Evolutionary conservation across 2,113 vertebrate species (phyloP), one percentile per base, ranked within the genome.

Genomic region (Brachirus orientalis): DNA sequence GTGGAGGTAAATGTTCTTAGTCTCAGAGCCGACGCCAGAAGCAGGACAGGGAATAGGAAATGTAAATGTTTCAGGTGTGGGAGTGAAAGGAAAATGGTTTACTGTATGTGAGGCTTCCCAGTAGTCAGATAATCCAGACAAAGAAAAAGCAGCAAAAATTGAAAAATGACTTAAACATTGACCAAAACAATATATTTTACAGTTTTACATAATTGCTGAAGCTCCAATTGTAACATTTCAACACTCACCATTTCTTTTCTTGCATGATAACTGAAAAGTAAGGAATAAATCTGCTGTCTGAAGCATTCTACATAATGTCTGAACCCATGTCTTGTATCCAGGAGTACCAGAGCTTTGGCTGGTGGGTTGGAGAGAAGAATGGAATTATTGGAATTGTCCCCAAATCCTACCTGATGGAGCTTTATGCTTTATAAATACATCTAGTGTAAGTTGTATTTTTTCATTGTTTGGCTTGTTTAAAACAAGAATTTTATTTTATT

Each of bases 301-400:
- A 54, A 5, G 35, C 17, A 46, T 6, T 38, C 48, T 10, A 48
- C 40, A 59, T 9, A 6, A 8, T 58, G 40, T 41, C 8, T 63
- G 7, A 17, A 11, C 22, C 40, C 14, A 13, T 37, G 37, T 66
- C 46, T 10, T 80, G 89, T 92, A 90, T 90, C 77, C 93, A 98
- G 97, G 98, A 98, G 84, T 98, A 98, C 90, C 91, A 95, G 93
- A 94, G 72, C 86, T 98, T 93, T 82, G 98, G 97, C 91, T 99
- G 97, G 97, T 99, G 97, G 97, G 93, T 99, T 86, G 97, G 97
- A 92, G 96, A 98, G 92, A 94, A 95, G 94, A 95, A 96, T 61
- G 97, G 96, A 89, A 88, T 88, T 66, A 91, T 99, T 90, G 97
- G 97, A 91, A 96, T 99, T 69, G 96, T 98, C 91, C 97, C 97